Conservation (phyloP, 2,797 vertebrate genomes). For the Emys orbicularis region DNA sequence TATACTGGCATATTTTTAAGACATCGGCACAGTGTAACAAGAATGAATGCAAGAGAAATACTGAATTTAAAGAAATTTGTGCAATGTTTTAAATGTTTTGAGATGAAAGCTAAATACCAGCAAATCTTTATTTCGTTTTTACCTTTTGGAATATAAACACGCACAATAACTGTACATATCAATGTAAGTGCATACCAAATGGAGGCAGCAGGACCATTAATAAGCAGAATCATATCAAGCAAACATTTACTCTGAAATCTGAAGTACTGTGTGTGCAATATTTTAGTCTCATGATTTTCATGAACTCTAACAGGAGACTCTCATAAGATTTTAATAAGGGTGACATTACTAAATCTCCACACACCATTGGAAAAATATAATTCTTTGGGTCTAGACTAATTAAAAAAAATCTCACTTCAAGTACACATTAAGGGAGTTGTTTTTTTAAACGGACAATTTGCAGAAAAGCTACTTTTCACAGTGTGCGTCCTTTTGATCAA, state of each 20-base stretch:
- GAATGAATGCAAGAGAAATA: neutral
- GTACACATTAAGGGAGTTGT: neutral
- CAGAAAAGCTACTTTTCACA: neutral
- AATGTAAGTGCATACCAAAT: rapidly evolving
- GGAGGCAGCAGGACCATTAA: neutral
- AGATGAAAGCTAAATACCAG: neutral
- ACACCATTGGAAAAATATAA: neutral
- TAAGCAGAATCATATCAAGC: neutral
- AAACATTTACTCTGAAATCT: neutral
- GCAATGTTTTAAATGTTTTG: neutral
- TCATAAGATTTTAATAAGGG: neutral
- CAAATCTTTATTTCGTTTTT: neutral
- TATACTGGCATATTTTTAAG: neutral
- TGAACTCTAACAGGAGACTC: neutral
- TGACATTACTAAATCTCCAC: neutral
- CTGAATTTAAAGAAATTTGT: neutral
- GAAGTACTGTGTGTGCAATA: neutral
- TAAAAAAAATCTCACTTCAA: neutral
- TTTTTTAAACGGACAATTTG: neutral
- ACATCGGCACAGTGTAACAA: neutral
- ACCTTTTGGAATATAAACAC: neutral
- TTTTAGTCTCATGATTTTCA: neutral
- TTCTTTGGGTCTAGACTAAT: neutral
- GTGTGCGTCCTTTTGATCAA: neutral
- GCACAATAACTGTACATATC: neutral